Evolutionary conservation across 2,888 invertebrate genomes (phyloP).

Genomic region (Athalia cordata): DNA sequence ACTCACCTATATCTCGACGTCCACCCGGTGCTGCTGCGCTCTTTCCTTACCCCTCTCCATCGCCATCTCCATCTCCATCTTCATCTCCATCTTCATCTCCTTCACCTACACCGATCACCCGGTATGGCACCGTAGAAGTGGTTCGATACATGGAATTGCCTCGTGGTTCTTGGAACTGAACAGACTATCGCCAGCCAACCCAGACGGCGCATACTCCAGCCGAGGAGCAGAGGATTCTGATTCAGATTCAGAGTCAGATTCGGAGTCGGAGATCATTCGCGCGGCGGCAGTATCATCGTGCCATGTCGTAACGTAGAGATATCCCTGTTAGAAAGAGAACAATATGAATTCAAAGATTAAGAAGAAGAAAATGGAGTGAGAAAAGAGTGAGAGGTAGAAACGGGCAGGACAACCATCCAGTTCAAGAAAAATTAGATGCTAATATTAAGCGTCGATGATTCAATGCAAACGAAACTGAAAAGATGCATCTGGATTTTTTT

Average conservation of each 20-base stretch:
- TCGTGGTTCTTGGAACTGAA: constrained; percentile 72
- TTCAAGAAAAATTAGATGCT: too few species aligned
- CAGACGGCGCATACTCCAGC: constrained; percentile 71
- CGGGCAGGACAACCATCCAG: too few species aligned
- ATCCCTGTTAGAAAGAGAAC: too few species aligned
- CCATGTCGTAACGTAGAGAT: too few species aligned
- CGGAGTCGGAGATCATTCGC: background rate
- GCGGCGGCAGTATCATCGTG: too few species aligned
- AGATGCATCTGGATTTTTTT: too few species aligned
- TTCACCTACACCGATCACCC: constrained; percentile 59
- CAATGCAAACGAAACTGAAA: too few species aligned
- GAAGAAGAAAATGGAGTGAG: too few species aligned
- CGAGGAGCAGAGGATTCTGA: constrained; percentile 8
- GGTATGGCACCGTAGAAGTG: constrained; percentile 54
- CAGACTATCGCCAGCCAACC: constrained; percentile 72
- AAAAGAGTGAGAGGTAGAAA: too few species aligned
- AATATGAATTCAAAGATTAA: too few species aligned
- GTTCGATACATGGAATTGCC: constrained; percentile 72
- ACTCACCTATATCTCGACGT: constrained; percentile 14
- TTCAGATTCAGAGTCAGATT: background rate
- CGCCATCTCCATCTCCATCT: background rate
- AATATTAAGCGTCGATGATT: too few species aligned
- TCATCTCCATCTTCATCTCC: constrained; percentile 46
- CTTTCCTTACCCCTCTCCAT: background rate
- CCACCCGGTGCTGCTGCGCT: constrained; percentile 10